Conservation (phyloP, 2,797 vertebrate genomes). For the Pipistrellus pygmaeus region DNA sequence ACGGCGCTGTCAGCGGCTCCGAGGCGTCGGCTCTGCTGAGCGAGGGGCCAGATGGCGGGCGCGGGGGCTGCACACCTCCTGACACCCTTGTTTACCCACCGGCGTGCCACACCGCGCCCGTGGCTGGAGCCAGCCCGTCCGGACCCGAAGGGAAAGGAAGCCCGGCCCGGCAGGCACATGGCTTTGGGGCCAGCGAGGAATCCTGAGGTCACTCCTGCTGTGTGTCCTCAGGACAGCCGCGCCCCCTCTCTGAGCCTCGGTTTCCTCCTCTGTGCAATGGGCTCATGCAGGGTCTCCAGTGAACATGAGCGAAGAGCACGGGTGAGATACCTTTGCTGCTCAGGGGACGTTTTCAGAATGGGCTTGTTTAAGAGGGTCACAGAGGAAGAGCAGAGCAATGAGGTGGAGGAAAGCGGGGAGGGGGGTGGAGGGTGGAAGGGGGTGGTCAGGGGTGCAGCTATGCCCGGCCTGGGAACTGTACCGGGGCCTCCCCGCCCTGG, state of each 20-base stretch:
- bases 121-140: not conserved
- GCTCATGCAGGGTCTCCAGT: accelerated
- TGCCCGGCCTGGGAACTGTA: not conserved
- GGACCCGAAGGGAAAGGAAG: not conserved
- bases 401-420: too few relatives aligned
- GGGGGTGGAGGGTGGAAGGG: too few relatives aligned
- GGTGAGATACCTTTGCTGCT: not conserved
- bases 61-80: accelerated
- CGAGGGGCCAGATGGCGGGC: not conserved
- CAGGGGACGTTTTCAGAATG: not conserved
- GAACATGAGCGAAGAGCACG: not conserved
- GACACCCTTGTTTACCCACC: not conserved
- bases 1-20: not conserved
- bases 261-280: not conserved
- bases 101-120: not conserved
- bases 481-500: not conserved
- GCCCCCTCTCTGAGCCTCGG: not conserved
- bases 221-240: not conserved
- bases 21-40: not conserved
- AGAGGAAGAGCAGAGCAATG: too few relatives aligned
- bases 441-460: too few relatives aligned
- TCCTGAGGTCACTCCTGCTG: not conserved
- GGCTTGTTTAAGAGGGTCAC: not conserved
- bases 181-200: not conserved
- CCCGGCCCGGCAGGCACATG: accelerated